phyloP scores from a whole-genome alignment of 2,797 vertebrate species.

The Taeniopygia guttata region DNA sequence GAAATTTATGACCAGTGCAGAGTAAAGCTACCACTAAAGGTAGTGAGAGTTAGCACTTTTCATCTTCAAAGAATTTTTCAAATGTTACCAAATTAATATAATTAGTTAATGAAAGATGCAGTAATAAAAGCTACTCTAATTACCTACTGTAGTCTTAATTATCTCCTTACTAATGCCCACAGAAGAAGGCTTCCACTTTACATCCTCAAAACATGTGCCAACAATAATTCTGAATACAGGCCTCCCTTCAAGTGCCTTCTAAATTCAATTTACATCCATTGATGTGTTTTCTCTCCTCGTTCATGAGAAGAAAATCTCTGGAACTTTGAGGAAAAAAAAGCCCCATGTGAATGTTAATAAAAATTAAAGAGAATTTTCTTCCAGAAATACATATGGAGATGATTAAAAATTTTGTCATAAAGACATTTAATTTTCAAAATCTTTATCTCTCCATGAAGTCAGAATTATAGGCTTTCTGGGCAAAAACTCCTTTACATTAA shows the following conservation, averaged over 20 bases:
- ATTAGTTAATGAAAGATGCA: conserved; percentile 70
- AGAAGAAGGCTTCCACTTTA: conserved; percentile 34
- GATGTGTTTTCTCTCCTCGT: background rate
- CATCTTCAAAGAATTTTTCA: conserved; percentile 56
- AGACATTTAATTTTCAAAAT: background rate
- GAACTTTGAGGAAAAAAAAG: background rate
- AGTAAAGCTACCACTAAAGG: conserved; percentile 4
- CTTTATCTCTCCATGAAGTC: background rate
- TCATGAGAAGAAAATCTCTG: conserved; percentile 42
- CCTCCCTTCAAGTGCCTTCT: conserved; percentile 42
- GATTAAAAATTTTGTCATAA: background rate
- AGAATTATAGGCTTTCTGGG: background rate
- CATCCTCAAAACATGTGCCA: conserved; percentile 48
- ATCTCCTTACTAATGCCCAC: conserved; percentile 41
- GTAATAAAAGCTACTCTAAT: conserved; percentile 47
- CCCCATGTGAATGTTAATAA: background rate
- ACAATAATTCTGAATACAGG: background rate
- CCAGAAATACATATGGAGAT: background rate
- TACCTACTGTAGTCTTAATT: conserved; percentile 54
- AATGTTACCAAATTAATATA: conserved; percentile 65
- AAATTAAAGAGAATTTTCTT: background rate
- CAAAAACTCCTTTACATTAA: background rate
- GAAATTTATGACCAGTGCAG: background rate
- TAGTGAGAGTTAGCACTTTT: conserved; percentile 31
- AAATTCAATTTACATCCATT: conserved; percentile 42